Base-by-base conservation (phyloP, 1,140 invertebrate species). In the Aphelenchoides avenae region DNA sequence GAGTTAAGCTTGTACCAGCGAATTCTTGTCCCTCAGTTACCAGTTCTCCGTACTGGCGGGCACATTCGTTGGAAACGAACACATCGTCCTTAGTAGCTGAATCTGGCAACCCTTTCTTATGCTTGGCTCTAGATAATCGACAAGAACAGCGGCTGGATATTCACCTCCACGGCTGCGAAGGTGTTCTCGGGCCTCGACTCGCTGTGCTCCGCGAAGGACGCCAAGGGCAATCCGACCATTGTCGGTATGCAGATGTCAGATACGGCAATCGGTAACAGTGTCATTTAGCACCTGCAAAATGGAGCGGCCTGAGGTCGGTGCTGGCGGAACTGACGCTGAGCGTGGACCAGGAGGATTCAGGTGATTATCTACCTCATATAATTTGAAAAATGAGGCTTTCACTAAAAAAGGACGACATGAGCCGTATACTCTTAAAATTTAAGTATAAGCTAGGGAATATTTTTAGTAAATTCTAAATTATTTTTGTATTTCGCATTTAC, bases 101-200 rank as follows among this genome's bases (percentile, higher is more conserved):
- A n/a, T n/a, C n/a, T n/a, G n/a, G n/a, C 49, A 42, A 42, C n/a
- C 5, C 48, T n/a, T 18, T 52, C n/a, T 11, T 13, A 48, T 42
- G 22, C n/a, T n/a, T n/a, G n/a, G n/a, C n/a, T n/a, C n/a, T 37
- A 64, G 61, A 49, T 64, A 11, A 24, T 72, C 0, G 61, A 71
- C 42, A 69, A 73, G 9, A 76, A 73, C 29, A 70, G 64, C 39
- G 69, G 69, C 11, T 73, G 70, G 72, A 18, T 73, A 5, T 51
- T 73, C 18, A 66, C 72, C 7, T 58, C 67, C 11, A 68, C 70
- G 3, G 73, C 73, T 13, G 39, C 41, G 24, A 70, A 47, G 33
- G 33, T 73, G 5, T 67, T 75, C 33, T 33, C 49, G 9, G 64
- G 52, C 48, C 29, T 74, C 18, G 66, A 75, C 18, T 27, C 47